Percentiles rank a stretch among this genome's conserved stretches.
Conservation (phyloP, 2,888 invertebrate species). For the Campoplex capitator region DNA sequence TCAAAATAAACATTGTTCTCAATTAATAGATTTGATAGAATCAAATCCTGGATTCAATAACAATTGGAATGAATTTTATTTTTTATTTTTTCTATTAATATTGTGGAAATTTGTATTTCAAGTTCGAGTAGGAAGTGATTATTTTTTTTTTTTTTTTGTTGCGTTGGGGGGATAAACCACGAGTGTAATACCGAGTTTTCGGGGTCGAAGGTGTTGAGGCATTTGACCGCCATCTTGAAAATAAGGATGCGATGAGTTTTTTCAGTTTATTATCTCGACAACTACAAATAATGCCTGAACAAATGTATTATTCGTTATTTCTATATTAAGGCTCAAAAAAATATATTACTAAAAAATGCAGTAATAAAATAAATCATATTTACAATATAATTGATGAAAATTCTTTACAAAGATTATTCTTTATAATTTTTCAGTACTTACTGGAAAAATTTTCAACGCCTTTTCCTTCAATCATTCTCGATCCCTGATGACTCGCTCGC, state of each 20-base stretch:
- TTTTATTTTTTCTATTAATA: not conserved
- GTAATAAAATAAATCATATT: no score
- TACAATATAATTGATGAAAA: no score
- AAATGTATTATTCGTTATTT: no score
- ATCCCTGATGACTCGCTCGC: not conserved
- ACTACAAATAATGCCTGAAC: no score
- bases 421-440: conserved; percentile 21
- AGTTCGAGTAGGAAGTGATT: not conserved
- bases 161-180: not conserved
- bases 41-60: not conserved
- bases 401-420: no score
- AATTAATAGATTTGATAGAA: not conserved
- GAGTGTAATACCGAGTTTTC: not conserved
- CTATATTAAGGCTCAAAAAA: no score
- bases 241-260: no score
- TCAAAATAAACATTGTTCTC: conserved; percentile 16
- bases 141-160: no score
- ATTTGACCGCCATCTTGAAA: no score
- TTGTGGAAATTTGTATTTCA: not conserved
- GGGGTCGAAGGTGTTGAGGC: not conserved
- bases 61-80: not conserved
- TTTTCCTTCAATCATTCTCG: conserved; percentile 33
- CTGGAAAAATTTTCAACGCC: conserved; percentile 15
- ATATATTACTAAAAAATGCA: no score
- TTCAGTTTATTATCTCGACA: no score